These are phyloP conservation scores for Okamejei kenojei DNA, from an alignment of 2,797 vertebrate genomes.

Conservation along the genomic window DNA sequence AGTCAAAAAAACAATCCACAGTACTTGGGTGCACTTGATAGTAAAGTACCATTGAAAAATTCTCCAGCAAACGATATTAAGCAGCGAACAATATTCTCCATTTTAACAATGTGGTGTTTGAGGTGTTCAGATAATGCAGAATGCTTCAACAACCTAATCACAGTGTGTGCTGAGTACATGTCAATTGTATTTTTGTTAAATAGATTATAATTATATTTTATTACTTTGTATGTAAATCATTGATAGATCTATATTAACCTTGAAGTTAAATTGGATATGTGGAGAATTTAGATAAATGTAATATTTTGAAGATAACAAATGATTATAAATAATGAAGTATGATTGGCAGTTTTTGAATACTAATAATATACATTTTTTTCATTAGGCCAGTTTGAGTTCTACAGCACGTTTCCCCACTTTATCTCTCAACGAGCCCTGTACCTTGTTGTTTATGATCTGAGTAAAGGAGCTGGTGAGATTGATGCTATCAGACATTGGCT, in stretches of 20 bases:
- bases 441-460: conserved; percentile 85
- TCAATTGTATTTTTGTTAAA: not conserved
- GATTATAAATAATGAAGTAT: not conserved
- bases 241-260: not conserved
- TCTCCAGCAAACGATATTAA: too few species aligned
- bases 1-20: too few species aligned
- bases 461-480: conserved; percentile 77
- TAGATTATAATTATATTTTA: not conserved
- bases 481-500: conserved; percentile 92
- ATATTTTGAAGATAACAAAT: not conserved
- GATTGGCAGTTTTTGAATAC: not conserved
- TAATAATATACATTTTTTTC: conserved; percentile 40
- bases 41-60: too few species aligned
- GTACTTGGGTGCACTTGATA: too few species aligned
- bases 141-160: not conserved
- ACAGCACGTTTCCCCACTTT: conserved; percentile 82
- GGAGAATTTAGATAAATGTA: not conserved
- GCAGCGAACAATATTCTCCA: not conserved
- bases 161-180: not conserved
- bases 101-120: not conserved
- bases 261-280: not conserved
- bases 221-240: not conserved
- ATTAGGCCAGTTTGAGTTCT: conserved; percentile 81
- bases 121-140: not conserved
- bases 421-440: conserved; percentile 85